These are phyloP conservation scores for Xenopus borealis DNA, from an alignment of 2,113 vertebrate genomes.

Conservation along the genomic window DNA sequence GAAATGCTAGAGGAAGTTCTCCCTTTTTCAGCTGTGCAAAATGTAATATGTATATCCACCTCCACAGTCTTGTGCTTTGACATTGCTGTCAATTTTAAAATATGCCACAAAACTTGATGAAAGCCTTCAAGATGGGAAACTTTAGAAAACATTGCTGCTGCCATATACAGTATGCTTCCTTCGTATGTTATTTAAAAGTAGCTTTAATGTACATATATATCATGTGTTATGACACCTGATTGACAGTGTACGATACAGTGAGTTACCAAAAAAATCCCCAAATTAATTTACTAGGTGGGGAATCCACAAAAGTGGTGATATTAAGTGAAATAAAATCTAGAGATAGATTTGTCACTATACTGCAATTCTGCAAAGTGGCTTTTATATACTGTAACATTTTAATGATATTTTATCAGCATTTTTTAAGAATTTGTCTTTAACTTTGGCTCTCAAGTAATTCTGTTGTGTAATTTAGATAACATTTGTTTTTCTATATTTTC, in stretches of 20 bases:
- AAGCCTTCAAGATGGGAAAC: neutral
- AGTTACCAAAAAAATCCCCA: neutral
- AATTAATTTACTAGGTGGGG: too few relatives aligned
- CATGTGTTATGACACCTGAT: neutral
- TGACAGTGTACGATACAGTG: neutral
- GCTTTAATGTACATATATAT: conserved; percentile 4
- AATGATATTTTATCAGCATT: too few relatives aligned
- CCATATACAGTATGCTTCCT: neutral
- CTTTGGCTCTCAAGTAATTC: too few relatives aligned
- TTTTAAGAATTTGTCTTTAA: too few relatives aligned
- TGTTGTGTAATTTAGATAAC: too few relatives aligned
- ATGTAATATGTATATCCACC: conserved; percentile 1
- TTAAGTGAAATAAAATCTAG: too few relatives aligned
- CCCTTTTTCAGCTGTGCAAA: neutral
- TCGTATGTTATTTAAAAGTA: neutral
- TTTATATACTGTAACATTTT: too few relatives aligned
- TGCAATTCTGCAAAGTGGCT: too few relatives aligned
- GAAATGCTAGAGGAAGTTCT: neutral
- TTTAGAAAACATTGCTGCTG: neutral
- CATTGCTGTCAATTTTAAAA: conserved; percentile 5
- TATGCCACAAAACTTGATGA: conserved; percentile 4
- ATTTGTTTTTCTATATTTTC: too few relatives aligned
- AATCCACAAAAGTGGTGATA: too few relatives aligned
- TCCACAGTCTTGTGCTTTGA: conserved; percentile 1
- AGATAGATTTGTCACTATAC: too few relatives aligned